Percentiles rank a stretch among this genome's conserved stretches.
phyloP scores from a whole-genome alignment of 2,797 vertebrate genomes.

The Scomberomorus guttatus region DNA sequence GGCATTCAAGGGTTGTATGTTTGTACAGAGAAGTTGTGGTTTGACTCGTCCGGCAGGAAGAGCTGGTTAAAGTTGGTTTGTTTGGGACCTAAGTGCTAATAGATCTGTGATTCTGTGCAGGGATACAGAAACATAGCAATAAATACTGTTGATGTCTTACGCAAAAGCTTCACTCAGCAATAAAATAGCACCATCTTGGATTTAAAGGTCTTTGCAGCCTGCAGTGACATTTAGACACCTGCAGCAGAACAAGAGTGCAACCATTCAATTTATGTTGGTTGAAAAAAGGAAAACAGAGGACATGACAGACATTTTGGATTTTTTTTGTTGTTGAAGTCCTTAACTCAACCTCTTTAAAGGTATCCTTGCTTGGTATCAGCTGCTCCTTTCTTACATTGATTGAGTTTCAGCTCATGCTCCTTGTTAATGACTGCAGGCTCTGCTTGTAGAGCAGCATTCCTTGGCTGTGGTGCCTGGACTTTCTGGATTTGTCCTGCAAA shows the following conservation, averaged over 20 bases:
- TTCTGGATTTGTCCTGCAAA: too few species aligned
- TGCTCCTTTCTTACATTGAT: too few species aligned
- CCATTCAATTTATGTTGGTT: constrained; percentile 2
- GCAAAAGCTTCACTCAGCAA: background rate
- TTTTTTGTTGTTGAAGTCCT: too few species aligned
- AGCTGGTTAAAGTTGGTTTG: background rate
- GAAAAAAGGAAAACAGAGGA: constrained; percentile 27
- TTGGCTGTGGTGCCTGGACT: too few species aligned
- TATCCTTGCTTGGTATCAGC: constrained; percentile 15
- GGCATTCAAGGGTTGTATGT: too few species aligned
- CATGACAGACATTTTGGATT: too few species aligned
- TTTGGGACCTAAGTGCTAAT: background rate
- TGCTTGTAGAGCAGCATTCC: constrained; percentile 54
- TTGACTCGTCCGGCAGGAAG: background rate
- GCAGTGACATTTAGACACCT: constrained; percentile 7
- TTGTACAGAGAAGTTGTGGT: background rate
- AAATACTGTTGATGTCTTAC: background rate
- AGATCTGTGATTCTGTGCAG: background rate
- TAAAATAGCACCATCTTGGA: background rate
- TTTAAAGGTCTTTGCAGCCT: constrained; percentile 1
- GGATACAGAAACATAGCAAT: background rate
- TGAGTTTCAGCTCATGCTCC: constrained; percentile 67
- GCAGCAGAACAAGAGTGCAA: background rate
- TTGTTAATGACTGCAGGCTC: constrained; percentile 66
- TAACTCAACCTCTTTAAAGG: constrained; percentile 73